Evolutionary conservation across 2,797 vertebrate species (phyloP).

Genomic region (Sphenopsis melanotis): DNA sequence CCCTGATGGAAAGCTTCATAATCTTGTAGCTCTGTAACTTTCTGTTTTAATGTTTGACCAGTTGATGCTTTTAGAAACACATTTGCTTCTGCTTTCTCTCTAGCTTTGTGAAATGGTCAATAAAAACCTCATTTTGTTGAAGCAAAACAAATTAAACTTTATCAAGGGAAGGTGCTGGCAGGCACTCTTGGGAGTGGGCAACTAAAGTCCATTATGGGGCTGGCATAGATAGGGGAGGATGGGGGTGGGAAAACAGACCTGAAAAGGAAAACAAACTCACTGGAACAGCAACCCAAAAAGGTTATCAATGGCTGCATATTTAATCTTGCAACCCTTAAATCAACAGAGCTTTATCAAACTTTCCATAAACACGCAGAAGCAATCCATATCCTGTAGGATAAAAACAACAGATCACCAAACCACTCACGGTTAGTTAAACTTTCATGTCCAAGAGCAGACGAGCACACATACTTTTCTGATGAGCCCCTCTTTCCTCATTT

Average conservation of each 20-base stretch:
- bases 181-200: neutral
- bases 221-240: neutral
- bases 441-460: neutral
- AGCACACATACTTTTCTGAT: neutral
- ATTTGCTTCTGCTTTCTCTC: constrained; percentile 9
- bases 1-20: neutral
- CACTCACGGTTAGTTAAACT: neutral
- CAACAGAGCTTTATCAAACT: constrained; percentile 11
- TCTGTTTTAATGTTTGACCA: constrained; percentile 26
- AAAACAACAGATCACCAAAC: neutral
- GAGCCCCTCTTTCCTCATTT: neutral
- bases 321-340: constrained; percentile 1
- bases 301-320: neutral
- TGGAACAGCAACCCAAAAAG: neutral
- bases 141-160: constrained; percentile 43
- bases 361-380: neutral
- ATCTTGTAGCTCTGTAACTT: constrained; percentile 2
- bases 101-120: neutral
- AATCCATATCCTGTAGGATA: neutral
- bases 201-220: neutral
- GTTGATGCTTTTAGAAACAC: neutral
- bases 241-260: neutral
- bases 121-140: constrained; percentile 32
- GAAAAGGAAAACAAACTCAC: neutral
- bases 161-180: constrained; percentile 16